Percentiles rank a stretch among this genome's conserved stretches.
Evolutionary conservation across 2,113 vertebrate species (phyloP).

Genomic region (Cacatua alba): DNA sequence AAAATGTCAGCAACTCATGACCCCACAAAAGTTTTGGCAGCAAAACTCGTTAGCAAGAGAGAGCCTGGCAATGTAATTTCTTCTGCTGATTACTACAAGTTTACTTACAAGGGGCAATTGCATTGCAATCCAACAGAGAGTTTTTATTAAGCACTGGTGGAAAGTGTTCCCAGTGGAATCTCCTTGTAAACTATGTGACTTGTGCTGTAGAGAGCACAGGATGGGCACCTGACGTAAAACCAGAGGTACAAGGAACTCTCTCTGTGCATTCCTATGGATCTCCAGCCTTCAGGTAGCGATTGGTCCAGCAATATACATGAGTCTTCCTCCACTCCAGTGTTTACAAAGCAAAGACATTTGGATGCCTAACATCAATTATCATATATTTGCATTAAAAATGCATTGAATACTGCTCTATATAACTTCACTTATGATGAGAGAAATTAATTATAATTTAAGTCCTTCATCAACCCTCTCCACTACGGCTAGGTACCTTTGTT

Average conservation of each 20-base stretch:
- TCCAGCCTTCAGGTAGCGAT: background rate
- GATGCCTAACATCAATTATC: background rate
- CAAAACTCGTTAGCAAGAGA: background rate
- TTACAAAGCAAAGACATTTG: background rate
- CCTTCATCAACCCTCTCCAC: background rate
- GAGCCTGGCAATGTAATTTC: background rate
- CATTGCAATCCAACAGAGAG: background rate
- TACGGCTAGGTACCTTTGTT: background rate
- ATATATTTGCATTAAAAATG: background rate
- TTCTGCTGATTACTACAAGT: background rate
- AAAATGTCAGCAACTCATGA: background rate
- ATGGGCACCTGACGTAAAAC: background rate
- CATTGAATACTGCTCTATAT: background rate
- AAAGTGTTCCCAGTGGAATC: background rate
- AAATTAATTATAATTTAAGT: background rate
- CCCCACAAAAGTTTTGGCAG: background rate
- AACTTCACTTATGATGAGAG: background rate
- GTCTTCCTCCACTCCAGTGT: background rate
- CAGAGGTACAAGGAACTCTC: background rate
- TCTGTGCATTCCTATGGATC: background rate
- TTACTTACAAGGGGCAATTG: background rate
- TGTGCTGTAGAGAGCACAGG: background rate
- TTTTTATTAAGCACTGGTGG: background rate
- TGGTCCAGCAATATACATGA: background rate
- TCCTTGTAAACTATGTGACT: background rate